Evolutionary conservation across 2,888 invertebrate genomes (phyloP), one percentile per base, ranked within the genome.

Genomic region (Caenorhabditis japonica): DNA sequence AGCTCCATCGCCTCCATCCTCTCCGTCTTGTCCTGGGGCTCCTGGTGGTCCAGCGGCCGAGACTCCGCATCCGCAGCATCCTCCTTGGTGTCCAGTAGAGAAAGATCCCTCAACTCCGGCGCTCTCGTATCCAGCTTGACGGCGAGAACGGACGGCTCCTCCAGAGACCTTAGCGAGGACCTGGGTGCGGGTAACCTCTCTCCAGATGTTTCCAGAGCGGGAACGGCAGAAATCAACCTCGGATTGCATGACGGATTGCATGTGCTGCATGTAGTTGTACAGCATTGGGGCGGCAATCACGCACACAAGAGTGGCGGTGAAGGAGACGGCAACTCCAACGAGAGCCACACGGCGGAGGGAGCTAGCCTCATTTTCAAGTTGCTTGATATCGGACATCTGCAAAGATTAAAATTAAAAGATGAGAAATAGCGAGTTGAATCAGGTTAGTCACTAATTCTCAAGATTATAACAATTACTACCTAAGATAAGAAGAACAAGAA

Each of bases 221-320:
- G 83, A 79, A 66, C 80, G 76, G 72, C 80, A 80, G 77, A 80
- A 80, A 44, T 80, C 78, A 43, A 80, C 73, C 52, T 80, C 80
- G 59, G 71, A 71, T 49, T 79, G 79, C 79, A 79, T 79, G 27
- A 77, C 74, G 7, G 78, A 79, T 56, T 79, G 79, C 81, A 84
- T 81, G 69, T 83, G 83, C 74, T 84, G 84, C 69, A 84, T 77
- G 81, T 84, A 83, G 76, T 82, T 83, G 79, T 82, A 83, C 33
- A 83, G 47, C 76, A 83, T 81, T 55, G 83, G 83, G 43, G 81
- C 76, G 27, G 79, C 73, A 44, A 83, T 47, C 36, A 79, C 80
- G 74, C 81, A 81, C 46, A 79, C 75, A 25, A 82, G 66, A 21
- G 79, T 79, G 62, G 83, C 82, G 27, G 82, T 60, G 34, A 81